phyloP scores from a whole-genome alignment of 2,113 vertebrate species.

The Saguinus midas region DNA sequence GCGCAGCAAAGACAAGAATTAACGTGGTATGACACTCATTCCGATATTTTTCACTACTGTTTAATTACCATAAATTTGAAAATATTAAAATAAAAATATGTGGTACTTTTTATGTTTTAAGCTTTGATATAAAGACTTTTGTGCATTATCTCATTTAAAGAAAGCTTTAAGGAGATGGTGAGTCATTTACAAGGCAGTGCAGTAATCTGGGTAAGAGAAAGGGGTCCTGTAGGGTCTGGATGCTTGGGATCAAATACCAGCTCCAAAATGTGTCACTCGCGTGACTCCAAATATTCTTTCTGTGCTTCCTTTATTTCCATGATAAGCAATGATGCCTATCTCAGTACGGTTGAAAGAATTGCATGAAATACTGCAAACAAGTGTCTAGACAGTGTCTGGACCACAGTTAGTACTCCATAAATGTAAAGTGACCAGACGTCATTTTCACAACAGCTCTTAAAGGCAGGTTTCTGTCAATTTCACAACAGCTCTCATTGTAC shows the following conservation, averaged over 20 bases:
- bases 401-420: not conserved
- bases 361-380: not conserved
- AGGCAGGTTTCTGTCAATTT: not conserved
- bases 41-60: not conserved
- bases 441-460: not conserved
- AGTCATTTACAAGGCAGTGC: accelerated
- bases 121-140: not conserved
- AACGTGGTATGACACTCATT: not conserved
- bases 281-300: not conserved
- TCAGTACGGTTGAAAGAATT: not conserved
- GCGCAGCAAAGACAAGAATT: not conserved
- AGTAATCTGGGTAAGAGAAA: not conserved
- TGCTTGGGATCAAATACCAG: not conserved
- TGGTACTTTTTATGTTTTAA: not conserved
- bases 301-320: not conserved
- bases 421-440: accelerated
- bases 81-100: not conserved
- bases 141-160: not conserved
- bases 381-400: not conserved
- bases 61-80: not conserved
- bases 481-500: not conserved
- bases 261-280: not conserved
- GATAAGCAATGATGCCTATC: not conserved
- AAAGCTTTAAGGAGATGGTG: not conserved
- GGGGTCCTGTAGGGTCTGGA: too few relatives aligned